These are phyloP conservation scores for Eleutherodactylus coqui DNA, from an alignment of 2,797 vertebrate species.

Conservation along the genomic window DNA sequence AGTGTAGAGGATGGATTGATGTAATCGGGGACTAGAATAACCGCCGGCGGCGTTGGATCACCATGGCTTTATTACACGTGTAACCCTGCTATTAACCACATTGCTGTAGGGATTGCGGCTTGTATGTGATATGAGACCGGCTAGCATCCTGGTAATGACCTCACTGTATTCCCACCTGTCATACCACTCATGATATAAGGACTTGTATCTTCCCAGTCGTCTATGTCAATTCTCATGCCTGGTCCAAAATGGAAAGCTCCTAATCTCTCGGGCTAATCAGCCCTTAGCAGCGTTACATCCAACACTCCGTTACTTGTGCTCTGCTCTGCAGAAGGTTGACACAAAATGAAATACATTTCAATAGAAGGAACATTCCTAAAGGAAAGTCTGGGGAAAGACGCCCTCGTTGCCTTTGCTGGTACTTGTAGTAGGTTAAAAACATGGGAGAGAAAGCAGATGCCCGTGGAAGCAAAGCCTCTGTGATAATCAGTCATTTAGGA, in stretches of 20 bases:
- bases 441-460: neutral
- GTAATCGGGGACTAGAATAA: neutral
- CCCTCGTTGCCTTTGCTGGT: neutral
- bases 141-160: constrained; percentile 24
- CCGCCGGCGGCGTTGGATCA: neutral
- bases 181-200: neutral
- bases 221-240: neutral
- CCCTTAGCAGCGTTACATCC: neutral
- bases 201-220: neutral
- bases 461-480: neutral
- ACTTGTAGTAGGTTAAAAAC: neutral
- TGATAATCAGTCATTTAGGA: neutral
- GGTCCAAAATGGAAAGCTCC: neutral
- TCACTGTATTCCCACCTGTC: constrained; percentile 25
- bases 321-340: too few species aligned
- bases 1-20: neutral
- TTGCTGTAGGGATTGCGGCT: neutral
- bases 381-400: neutral
- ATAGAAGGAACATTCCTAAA: neutral
- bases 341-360: neutral
- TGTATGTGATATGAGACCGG: neutral
- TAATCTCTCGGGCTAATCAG: neutral
- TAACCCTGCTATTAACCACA: neutral
- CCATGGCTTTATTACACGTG: neutral
- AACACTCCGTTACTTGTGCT: too few species aligned